Evolutionary conservation across 2,888 invertebrate species (phyloP).

Genomic region (Leistus spinibarbis): DNA sequence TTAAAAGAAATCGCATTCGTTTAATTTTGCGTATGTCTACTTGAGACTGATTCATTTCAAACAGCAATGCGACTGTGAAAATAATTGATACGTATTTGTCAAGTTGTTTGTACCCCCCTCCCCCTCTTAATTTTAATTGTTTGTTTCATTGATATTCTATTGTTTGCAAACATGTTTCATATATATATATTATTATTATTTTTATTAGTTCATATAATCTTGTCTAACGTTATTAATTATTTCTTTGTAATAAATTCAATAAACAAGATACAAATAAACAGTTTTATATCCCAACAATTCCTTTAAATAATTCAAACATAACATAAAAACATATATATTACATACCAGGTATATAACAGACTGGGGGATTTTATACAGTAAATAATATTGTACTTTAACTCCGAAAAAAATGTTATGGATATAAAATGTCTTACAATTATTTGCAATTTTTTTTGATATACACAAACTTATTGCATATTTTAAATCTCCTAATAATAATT

Average conservation of each 20-base stretch:
- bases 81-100: background rate
- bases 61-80: background rate
- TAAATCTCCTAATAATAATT: no score
- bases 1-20: constrained; percentile 6
- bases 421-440: no score
- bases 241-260: constrained; percentile 19
- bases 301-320: background rate
- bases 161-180: constrained; percentile 29
- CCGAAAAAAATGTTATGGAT: no score
- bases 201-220: constrained; percentile 16
- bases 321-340: background rate
- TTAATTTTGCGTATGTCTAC: background rate
- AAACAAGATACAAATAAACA: constrained; percentile 13
- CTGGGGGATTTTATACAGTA: no score
- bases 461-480: no score
- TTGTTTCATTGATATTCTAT: constrained; percentile 7
- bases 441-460: no score
- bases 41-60: background rate
- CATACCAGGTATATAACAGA: no score
- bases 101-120: background rate
- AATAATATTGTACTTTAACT: no score
- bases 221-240: constrained; percentile 24
- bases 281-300: background rate
- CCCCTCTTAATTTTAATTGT: background rate
- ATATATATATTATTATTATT: constrained; percentile 24